Percentiles rank a stretch among this genome's conserved stretches.
Evolutionary conservation across 2,797 vertebrate genomes (phyloP).

Genomic region (Botia kubotai): DNA sequence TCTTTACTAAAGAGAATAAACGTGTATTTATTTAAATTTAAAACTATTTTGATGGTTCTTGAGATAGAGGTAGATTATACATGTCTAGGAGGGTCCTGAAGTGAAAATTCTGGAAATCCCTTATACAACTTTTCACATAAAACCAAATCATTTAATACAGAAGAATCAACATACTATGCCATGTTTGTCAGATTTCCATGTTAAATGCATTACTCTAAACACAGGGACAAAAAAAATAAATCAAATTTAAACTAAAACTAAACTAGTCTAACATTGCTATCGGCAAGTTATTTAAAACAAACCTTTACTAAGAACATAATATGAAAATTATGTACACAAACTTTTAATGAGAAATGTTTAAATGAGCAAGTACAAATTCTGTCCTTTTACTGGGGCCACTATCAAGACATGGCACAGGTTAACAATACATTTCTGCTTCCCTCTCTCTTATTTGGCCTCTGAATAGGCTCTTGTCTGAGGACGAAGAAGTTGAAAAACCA

Average conservation of each 20-base stretch:
- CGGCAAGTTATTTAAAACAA: background rate
- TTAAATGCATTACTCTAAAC: background rate
- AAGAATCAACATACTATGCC: no score
- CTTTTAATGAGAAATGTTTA: background rate
- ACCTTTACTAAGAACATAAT: constrained; percentile 7
- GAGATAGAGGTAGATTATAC: no score
- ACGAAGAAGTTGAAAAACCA: constrained; percentile 69
- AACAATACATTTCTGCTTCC: constrained; percentile 55
- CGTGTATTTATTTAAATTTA: no score
- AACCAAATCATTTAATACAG: no score
- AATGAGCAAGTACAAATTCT: constrained; percentile 51
- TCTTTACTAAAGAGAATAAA: no score
- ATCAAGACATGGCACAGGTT: constrained; percentile 54
- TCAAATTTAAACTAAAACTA: background rate
- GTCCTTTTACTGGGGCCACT: constrained; percentile 38
- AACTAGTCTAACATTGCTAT: background rate
- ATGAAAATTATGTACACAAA: background rate
- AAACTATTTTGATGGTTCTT: no score
- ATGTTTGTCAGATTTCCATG: no score
- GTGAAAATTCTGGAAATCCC: no score
- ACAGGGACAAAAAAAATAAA: background rate
- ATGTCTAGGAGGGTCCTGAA: no score
- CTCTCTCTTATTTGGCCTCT: constrained; percentile 53
- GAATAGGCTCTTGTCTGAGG: constrained; percentile 61
- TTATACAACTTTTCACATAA: no score